Evolutionary conservation across 1,140 invertebrate genomes (phyloP).

Genomic region (Macrostomum lignano): DNA sequence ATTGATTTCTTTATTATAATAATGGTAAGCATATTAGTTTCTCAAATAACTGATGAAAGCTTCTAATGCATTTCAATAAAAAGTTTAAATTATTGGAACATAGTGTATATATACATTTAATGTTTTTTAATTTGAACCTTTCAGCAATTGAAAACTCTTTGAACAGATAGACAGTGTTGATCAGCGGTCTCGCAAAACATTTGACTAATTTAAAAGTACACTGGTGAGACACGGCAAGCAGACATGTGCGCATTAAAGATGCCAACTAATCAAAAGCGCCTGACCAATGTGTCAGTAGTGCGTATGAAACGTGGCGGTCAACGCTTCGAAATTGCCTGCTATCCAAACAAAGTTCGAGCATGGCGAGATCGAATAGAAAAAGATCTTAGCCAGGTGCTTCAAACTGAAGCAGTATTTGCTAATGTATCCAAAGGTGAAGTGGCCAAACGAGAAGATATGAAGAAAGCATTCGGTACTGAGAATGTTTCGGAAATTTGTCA

Average conservation of each 20-base stretch:
- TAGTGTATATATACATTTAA: too few species aligned
- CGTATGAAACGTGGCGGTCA: constrained; percentile 82
- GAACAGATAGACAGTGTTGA: too few species aligned
- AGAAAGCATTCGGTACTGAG: constrained; percentile 33
- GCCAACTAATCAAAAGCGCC: constrained; percentile 86
- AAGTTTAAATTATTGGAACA: too few species aligned
- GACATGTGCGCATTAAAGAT: constrained; percentile 84
- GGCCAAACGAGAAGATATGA: constrained; percentile 51
- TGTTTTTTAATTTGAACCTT: too few species aligned
- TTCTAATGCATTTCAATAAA: too few species aligned
- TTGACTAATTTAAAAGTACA: too few species aligned
- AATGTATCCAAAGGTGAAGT: constrained; percentile 97
- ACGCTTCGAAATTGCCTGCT: constrained; percentile 94
- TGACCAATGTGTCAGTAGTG: constrained; percentile 77
- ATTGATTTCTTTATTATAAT: too few species aligned
- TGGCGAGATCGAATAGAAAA: constrained; percentile 90
- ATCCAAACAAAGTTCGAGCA: constrained; percentile 89
- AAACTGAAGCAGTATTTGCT: constrained; percentile 73
- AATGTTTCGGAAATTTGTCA: constrained; percentile 6
- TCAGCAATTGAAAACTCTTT: too few species aligned
- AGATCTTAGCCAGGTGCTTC: constrained; percentile 91
- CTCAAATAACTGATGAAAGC: too few species aligned
- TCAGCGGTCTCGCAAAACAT: too few species aligned
- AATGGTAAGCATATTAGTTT: too few species aligned
- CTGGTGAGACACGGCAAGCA: too few species aligned